A percentile compares a stretch with the other conserved stretches of the same genome.
Evolutionary conservation across 2,113 vertebrate species (phyloP).

Genomic region (Upupa epops): DNA sequence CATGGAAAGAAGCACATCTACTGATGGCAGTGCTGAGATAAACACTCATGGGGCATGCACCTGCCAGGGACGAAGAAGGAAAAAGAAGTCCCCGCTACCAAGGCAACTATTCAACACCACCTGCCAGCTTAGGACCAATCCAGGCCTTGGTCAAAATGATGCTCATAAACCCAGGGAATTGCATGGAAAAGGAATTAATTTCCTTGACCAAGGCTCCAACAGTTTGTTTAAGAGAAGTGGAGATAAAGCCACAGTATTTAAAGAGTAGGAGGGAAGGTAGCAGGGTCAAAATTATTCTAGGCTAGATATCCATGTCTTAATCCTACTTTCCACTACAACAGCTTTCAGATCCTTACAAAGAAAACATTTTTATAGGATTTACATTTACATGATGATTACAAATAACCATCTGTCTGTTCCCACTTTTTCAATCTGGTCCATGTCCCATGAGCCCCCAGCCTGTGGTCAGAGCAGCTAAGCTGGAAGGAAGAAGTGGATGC

Average conservation of each 20-base stretch:
- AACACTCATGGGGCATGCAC: not conserved
- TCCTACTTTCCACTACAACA: slow-evolving; percentile 40
- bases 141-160: not conserved
- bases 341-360: slow-evolving; percentile 36
- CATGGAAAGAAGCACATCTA: not conserved
- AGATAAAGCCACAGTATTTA: slow-evolving; percentile 23
- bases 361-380: slow-evolving; percentile 69
- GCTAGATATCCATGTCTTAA: slow-evolving; percentile 32
- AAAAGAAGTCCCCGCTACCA: not conserved
- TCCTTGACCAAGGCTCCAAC: slow-evolving; percentile 5
- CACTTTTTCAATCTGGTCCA: slow-evolving; percentile 72
- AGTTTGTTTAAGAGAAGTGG: slow-evolving; percentile 44
- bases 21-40: not conserved
- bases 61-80: not conserved
- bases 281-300: slow-evolving; percentile 44
- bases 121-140: slow-evolving; percentile 49
- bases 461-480: slow-evolving; percentile 66
- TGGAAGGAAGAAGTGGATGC: slow-evolving; percentile 47
- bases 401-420: slow-evolving; percentile 77
- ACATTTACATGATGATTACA: slow-evolving; percentile 77
- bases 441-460: slow-evolving; percentile 60
- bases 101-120: slow-evolving; percentile 41
- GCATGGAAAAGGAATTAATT: slow-evolving; percentile 6
- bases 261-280: not conserved
- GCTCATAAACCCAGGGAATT: slow-evolving; percentile 15